Evolutionary conservation across 2,888 invertebrate genomes (phyloP).

Genomic region (Chrysodeixis includens): DNA sequence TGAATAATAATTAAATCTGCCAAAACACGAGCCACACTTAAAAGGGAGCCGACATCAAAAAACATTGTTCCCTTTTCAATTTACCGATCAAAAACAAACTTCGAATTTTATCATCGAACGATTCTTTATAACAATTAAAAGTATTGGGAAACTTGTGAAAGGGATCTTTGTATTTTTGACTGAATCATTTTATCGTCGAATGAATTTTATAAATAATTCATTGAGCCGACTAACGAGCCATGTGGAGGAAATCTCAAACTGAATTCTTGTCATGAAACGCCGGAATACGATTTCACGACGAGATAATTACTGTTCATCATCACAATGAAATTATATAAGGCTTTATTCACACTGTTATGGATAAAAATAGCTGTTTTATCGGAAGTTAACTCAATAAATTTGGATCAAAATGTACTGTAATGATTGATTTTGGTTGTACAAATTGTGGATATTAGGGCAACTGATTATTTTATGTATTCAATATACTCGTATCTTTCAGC

Average conservation of each 20-base stretch:
- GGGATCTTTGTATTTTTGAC: not conserved
- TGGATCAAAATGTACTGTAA: not conserved
- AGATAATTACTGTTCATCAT: constrained; percentile 47
- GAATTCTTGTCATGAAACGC: constrained; percentile 50
- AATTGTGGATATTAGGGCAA: no score
- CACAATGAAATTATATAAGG: constrained; percentile 22
- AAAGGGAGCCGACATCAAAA: no score
- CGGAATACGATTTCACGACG: constrained; percentile 43
- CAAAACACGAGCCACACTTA: no score
- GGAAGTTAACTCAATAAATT: not conserved
- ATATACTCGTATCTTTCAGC: no score
- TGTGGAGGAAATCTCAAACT: constrained; percentile 21
- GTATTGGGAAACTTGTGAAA: not conserved
- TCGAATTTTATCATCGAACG: not conserved
- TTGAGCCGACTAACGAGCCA: constrained; percentile 21
- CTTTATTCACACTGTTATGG: constrained; percentile 12
- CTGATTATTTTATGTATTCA: no score
- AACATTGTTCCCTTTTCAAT: not conserved
- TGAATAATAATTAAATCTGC: no score
- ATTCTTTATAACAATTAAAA: not conserved
- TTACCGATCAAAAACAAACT: not conserved
- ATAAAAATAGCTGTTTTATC: not conserved
- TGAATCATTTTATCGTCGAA: not conserved
- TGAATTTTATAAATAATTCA: constrained; percentile 44
- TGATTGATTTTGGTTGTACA: no score